Evolutionary conservation across 2,797 vertebrate genomes (phyloP), one percentile per base, ranked within the genome.

Genomic region (Poecilia velifera): DNA sequence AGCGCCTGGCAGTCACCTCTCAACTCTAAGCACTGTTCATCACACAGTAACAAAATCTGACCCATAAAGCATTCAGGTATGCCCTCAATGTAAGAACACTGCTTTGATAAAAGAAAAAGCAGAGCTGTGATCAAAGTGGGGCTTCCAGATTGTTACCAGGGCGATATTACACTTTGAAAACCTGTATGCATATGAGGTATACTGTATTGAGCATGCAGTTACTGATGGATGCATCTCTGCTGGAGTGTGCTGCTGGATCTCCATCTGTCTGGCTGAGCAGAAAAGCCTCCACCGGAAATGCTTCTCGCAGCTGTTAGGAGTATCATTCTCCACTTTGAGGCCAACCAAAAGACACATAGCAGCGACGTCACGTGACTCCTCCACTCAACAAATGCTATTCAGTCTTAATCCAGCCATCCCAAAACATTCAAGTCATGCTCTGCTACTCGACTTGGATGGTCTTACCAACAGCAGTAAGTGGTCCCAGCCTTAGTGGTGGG

Each of bases 301-400:
- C 92, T 93, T 94, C 88, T 86, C 31, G 89, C 94, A 95, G 93
- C 93, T 95, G 94, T 92, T 94, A 90, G 89, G 90, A 94, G 93
- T 86, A 94, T 94, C 92, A 95, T 89, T 94, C 90, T 86, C 93
- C 91, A 93, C 92, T 90, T 92, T 90, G 86, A 94, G 90, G 92
- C 92, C 92, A 93, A 94, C 87, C 88, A 93, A 89, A 93, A 94
- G 90, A 94, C 88, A 91, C 89, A 92, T 86, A 90, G 91, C 89
- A 91, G 93, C 94, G 88, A 92, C 86, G 91, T 91, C 93, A 95
- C 22, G 31, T 92, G 92, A 94, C 84, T 75, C 76, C 73, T 81
- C 82, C 77, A 76, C 85, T 82, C 55, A 41, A 62, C 55, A 62
- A 84, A 93, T 90, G 83, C 86, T 88, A 90, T 87, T 92, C 73